Base-by-base conservation (phyloP, 2,113 vertebrate genomes). In the Xiphophorus maculatus region DNA sequence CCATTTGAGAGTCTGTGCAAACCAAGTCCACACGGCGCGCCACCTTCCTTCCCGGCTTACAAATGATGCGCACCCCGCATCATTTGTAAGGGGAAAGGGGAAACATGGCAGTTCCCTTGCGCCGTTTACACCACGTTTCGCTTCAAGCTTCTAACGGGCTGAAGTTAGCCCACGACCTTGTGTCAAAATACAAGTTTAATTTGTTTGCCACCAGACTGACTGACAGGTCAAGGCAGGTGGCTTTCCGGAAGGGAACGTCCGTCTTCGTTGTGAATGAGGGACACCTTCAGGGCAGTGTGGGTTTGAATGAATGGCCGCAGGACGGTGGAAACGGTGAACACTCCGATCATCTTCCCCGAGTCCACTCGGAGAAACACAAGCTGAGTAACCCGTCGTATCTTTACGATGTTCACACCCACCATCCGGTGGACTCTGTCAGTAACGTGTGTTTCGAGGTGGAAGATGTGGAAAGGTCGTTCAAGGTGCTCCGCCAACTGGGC, bases 391-490 rank as follows among this genome's bases (percentile, higher is more conserved):
- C 0, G 0, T 79, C 64, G 0, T 92, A 92, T 25, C 91, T 98
- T 1, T 99, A 97, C 0, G 96, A 96, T 0, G 61, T 92, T 62
- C 84, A 91, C 10, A 87, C 93, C 0, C 73, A 0, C 3, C 87
- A 94, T 3, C 0, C 91, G 0, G 87, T 97, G 76, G 94, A 97
- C 58, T 97, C 96, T 0, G 98, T 95, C 17, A 95, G 95, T 75
- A 99, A 98, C 0, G 81, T 98, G 86, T 98, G 97, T 77, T 98
- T 98, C 0, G 96, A 98, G 71, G 97, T 97, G 76, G 92, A 94
- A 0, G 91, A 98, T 0, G 94, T 95, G 13, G 89, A 86, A 0
- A 89, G 83, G 28, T 92, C 95, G 44, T 93, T 93, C 85, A 71
- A 44, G 19, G 84, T 4, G 22, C 93, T 99, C 13, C 87, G 82